A percentile compares a stretch with the other conserved stretches of the same genome.
Conservation (phyloP, 2,113 vertebrate genomes). For the Lagopus muta region DNA sequence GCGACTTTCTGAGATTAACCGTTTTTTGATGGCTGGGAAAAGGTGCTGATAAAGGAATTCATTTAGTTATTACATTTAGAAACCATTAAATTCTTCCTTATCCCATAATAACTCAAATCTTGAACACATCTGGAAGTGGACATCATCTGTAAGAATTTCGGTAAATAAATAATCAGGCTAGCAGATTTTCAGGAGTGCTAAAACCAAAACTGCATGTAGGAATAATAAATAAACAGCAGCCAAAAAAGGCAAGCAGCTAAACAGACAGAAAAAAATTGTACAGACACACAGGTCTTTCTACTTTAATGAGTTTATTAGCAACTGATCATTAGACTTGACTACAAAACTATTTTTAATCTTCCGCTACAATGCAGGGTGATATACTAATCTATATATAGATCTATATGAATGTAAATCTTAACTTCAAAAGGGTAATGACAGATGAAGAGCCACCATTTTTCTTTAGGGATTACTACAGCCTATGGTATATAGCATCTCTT, state of each 20-base stretch:
- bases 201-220: not conserved
- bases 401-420: not conserved
- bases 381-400: not conserved
- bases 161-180: not conserved
- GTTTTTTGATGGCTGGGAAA: not conserved
- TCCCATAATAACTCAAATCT: not conserved
- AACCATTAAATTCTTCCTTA: not conserved
- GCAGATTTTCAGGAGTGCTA: not conserved
- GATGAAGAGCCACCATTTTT: not conserved
- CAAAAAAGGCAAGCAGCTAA: not conserved
- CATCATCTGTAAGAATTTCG: not conserved
- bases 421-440: not conserved
- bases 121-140: not conserved
- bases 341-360: not conserved
- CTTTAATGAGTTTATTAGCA: not conserved
- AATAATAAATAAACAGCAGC: not conserved
- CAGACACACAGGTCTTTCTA: not conserved
- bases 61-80: not conserved
- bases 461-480: not conserved
- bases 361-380: not conserved
- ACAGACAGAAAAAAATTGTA: not conserved
- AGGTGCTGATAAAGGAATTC: not conserved
- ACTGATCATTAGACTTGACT: not conserved
- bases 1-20: not conserved
- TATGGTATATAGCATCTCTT: not conserved